Evolutionary conservation across 2,797 vertebrate genomes (phyloP), one percentile per base, ranked within the genome.

Genomic region (Gymnopithys bicolor): DNA sequence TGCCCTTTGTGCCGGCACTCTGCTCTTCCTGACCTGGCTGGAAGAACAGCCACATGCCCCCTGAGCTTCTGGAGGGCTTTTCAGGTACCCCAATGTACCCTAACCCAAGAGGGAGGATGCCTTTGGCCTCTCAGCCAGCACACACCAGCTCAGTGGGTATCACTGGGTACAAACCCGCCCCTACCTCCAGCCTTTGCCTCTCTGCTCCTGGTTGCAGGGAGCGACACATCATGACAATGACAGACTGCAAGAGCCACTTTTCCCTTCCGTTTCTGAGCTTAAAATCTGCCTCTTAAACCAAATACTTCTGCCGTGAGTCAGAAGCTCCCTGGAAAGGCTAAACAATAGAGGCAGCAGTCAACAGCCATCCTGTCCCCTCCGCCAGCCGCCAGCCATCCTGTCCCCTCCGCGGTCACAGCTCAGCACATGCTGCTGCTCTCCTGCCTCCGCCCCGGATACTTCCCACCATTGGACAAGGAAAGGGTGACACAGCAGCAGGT

Each of bases 81-180:
- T 10, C 19, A 59, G 43, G 30, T 15, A 56, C 30, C 64, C 63
- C 76, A 3, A 0, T 1, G 37, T 45, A 43, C 46, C 52, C 11
- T 7, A 9, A 19, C 25, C 58, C 11, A 9, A 1, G 0, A 0
- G 14, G 62, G 5, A 33, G 19, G 5, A 5, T 0, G 11, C 5
- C 53, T 7, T 3, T 0, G 21, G 88, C 1, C 18, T 32, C 35
- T 22, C 53, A 32, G 56, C 13, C 58, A 32, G 74, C 69, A 51
- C 49, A 1, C 32, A 22, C 68, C 83, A 35, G 41, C 59, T 39
- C 48, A 19, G 1, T 0, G 52, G 56, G 14, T 24, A n/a, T 6
- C 28, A 35, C 22, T 1, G 52, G 63, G 5, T 28, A 17, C 8
- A 12, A 49, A 37, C 7, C 63, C 41, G n/a, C 10, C 30, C 41